Base-by-base conservation (phyloP, 2,797 vertebrate genomes). In the Hemitrygon akajei region DNA sequence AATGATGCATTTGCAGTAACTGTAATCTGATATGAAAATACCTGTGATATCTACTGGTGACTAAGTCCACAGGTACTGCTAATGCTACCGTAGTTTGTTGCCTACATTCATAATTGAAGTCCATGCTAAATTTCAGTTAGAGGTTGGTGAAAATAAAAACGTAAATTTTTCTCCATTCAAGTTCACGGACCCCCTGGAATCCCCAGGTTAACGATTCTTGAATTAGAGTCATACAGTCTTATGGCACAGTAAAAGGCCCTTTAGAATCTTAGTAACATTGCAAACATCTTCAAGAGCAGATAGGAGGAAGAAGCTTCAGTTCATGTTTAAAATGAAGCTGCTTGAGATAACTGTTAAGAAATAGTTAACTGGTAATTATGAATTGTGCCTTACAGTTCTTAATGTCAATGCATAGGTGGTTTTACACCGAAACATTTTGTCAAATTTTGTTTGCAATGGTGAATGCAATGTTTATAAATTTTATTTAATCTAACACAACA, bases 401-500 rank as follows among this genome's bases (percentile, higher is more conserved):
- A 30, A 40, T 37, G 40, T 71, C 27, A 34, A 91, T 34, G 63
- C 10, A 73, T 91, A 89, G 20, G 69, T 73, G 5, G 34, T 92
- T 40, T 66, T 30, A 47, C 37, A 75, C 91, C 30, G 9, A 75
- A 37, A 75, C 91, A 93, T 93, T 47, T 93, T 47, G 18, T 93
- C 25, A 93, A 93, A 93, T 75, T 76, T 47, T 12, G 40, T 56
- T 93, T 76, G 71, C 76, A 75, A 25, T 12, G 11, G 37, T 30
- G 40, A 18, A 18, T 25, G 27, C 27, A 40, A 73, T 22, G 47
- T 47, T 73, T 92, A 93, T 93, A 93, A 47, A 93, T 27, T 30
- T 76, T 71, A 93, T 76, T 93, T 93, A 76, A 93, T 75, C 37
- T 58, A 76, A 93, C 56, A 18, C 71, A 93, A 75, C 14, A 18